Evolutionary conservation across 2,113 vertebrate genomes (phyloP), one percentile per base, ranked within the genome.

Genomic region (Chaetura pelagica): DNA sequence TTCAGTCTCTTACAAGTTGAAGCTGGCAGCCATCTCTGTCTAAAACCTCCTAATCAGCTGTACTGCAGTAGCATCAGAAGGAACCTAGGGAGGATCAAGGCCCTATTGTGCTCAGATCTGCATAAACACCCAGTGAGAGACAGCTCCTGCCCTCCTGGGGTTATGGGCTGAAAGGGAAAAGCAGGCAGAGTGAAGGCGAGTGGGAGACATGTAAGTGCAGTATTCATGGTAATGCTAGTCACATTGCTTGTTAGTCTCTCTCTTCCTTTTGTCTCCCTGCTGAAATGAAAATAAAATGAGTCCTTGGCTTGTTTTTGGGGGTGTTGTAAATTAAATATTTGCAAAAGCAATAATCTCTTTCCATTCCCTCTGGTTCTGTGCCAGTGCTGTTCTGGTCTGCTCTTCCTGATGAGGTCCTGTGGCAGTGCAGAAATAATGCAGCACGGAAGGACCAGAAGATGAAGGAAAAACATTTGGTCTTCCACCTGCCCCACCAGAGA

Each of bases 101-200:
- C 58, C 71, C 30, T 61, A 13, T 83, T 93, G 77, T 91, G 71
- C 67, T 96, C 85, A 69, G 84, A 82, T 80, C 85, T 92, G 83
- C 90, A 84, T 88, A 89, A 95, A 93, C 24, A 90, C 29, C 32
- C 68, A 6, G 40, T 88, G 85, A 94, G 90, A 96, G 94, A 88
- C 93, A 96, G 92, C 88, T 92, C 88, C 88, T 96, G 94, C 83
- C 92, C 90, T 94, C 40, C 62, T 6, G 79, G 81, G 92, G 88
- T 96, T 90, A 92, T 4, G 73, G 84, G 55, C 83, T 89, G 61
- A 78, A 88, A 63, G 48, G 26, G 64, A 67, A 84, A 84, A 80
- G 85, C 57, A 54, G 74, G 27, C 80, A 55, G 26, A 83, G 59
- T 35, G 40, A 93, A 63, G 54, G 46, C 0, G 4, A 84, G 83